Evolutionary conservation across 2,797 vertebrate species (phyloP), one percentile per base, ranked within the genome.

Genomic region (Rhinophrynus dorsalis): DNA sequence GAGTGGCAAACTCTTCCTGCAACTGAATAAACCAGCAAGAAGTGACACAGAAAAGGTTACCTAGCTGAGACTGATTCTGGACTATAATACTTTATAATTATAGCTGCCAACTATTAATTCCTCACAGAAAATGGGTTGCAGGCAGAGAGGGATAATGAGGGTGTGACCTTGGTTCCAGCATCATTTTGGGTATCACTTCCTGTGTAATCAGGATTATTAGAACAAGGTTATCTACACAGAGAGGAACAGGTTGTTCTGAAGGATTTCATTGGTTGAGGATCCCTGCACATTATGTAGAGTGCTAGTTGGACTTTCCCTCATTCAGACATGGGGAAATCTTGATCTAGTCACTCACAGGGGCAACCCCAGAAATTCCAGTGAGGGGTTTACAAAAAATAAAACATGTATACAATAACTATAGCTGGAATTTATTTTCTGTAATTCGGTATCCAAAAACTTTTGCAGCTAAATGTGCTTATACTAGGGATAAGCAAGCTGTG

Each of bases 111-210:
- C n/a, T 48, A 30, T 56, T 47, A 63, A 33, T 55, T 63, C 59
- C 47, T 15, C 56, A 47, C 5, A 24, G 23, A 35, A 71, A 63
- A 57, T 57, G 26, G 68, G 38, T 48, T 63, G 59, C 68, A 71
- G 68, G n/a, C 50, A 23, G 44, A 56, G 38, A 64, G 17, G 58
- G 30, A 45, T 71, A 63, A 71, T 71, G 59, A 71, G 6, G 40
- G 27, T 17, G 18, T 50, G 51, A 71, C 59, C 68, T 48, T 52
- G 21, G 29, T 18, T 33, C 18, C 67, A 3, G 1, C 11, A 29
- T 15, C 47, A 70, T 70, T 52, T 70, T 29, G 58, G 51, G 48
- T 29, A 64, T 54, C 26, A 13, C 59, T 56, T 63, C 38, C 67
- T 61, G 67, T 29, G 21, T 45, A 70, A 70, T 62, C 48, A 69